Percentiles rank a stretch among this genome's conserved stretches.
These are phyloP conservation scores for Papilio helenus DNA, from an alignment of 1,140 invertebrate species.

Conservation along the genomic window DNA sequence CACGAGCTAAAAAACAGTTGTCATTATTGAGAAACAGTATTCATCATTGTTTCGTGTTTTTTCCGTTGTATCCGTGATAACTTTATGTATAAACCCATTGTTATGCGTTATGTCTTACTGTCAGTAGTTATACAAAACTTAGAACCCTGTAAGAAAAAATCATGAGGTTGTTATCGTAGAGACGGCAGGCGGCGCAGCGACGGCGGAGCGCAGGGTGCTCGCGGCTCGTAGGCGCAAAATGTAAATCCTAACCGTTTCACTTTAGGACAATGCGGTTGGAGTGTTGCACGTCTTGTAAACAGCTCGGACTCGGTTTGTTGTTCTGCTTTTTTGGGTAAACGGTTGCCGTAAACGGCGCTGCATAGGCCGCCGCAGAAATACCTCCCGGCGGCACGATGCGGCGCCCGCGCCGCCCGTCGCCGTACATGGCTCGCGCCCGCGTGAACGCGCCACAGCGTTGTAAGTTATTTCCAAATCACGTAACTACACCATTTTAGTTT, in stretches of 20 bases:
- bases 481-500: slow-evolving; percentile 58
- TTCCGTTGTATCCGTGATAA: slow-evolving; percentile 34
- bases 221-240: slow-evolving; percentile 74
- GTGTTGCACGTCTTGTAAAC: slow-evolving; percentile 79
- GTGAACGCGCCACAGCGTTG: slow-evolving; percentile 61
- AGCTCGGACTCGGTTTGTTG: slow-evolving; percentile 70
- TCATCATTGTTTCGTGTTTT: slow-evolving; percentile 41
- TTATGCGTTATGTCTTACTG: background rate
- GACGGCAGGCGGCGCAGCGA: slow-evolving; percentile 36
- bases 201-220: slow-evolving; percentile 45
- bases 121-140: slow-evolving; percentile 25
- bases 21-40: slow-evolving; percentile 39
- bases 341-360: slow-evolving; percentile 73
- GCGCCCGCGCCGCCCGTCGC: slow-evolving; percentile 63
- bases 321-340: slow-evolving; percentile 81
- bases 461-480: slow-evolving; percentile 59
- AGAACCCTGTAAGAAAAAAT: slow-evolving; percentile 60
- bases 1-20: slow-evolving; percentile 40
- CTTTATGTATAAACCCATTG: slow-evolving; percentile 17
- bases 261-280: slow-evolving; percentile 73
- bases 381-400: slow-evolving; percentile 70
- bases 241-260: slow-evolving; percentile 77
- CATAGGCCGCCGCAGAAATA: slow-evolving; percentile 76
- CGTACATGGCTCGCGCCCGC: slow-evolving; percentile 67
- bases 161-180: slow-evolving; percentile 50